Base-by-base conservation (phyloP, 35 echinoderm and acorn worm species). In the Ophiothrix spiculata region DNA sequence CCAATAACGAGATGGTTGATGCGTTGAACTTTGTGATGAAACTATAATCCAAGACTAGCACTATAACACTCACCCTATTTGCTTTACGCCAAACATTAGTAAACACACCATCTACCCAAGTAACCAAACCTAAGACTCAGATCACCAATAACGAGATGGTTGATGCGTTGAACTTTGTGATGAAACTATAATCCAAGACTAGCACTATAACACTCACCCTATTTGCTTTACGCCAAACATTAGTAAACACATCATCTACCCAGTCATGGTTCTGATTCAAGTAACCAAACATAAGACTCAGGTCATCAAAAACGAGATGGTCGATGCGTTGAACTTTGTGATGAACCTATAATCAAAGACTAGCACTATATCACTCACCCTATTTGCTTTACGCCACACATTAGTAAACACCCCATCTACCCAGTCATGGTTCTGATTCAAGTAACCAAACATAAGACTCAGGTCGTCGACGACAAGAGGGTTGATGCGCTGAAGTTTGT, bases 91-190 rank as follows among this genome's bases (percentile, higher is more conserved):
- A 99, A 36, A 93, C 82, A 56, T 91, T 92, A 4, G 96, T 99
- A 54, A 99, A 99, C 0, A 94, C 92, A 1, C 96, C 96, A 87
- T 99, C 96, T 4, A 93, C 83, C 93, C 90, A 99, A 73, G 46
- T 94, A 87, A 31, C 96, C 96, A 84, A 99, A 99, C 96, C 94
- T 99, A 35, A 99, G 92, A 19, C 86, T 46, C 28, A 99, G 92
- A 41, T 99, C 96, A 56, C 91, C 92, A 31, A 94, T 89, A 21
- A 99, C 92, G 64, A 94, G 81, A 0, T 92, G 96, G 40, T 88
- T 99, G 86, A 99, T 91, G 10, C 92, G 80, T 75, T 99, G 96
- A 14, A 99, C 86, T 77, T 99, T 99, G 87, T 99, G 96, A 77
- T n/a, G n/a, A n/a, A n/a, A n/a, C n/a, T n/a, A n/a, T n/a, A n/a